Evolutionary conservation across 2,797 vertebrate genomes (phyloP), one percentile per base, ranked within the genome.

Genomic region (Echiichthys vipera): DNA sequence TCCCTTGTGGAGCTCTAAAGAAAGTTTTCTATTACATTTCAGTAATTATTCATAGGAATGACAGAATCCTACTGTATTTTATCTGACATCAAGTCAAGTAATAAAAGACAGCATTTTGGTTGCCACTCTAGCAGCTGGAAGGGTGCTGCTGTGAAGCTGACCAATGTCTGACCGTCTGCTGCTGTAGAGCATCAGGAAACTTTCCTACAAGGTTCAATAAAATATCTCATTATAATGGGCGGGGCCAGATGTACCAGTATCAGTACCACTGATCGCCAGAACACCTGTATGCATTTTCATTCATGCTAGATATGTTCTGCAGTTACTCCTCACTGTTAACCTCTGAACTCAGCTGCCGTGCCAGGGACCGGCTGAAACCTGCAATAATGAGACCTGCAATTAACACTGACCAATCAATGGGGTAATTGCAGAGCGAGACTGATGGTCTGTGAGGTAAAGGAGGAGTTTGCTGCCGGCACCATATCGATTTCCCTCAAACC

Each of bases 401-500:
- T 93, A 93, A 89, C 68, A 67, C 68, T 24, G 84, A 71, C 85
- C 91, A 94, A 93, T 95, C 92, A 93, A 91, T 94, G 90, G 67
- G 79, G 75, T 92, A 93, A 94, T 92, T 94, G 92, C 88, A 90
- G 84, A 88, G 81, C 69, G 64, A 86, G 87, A 85, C 86, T 85
- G 91, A 91, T 91, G 87, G 88, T 87, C 86, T 91, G 81, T 79
- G 81, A 79, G 81, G 57, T 62, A 64, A 61, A 76, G 88, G 87
- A 91, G 77, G 84, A 85, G 86, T 81, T 86, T 78, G 67, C 85
- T 88, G 81, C 83, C 51, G 70, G 86, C 89, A 85, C 87, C 71
- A 66, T 92, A 94, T 94, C 81, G 92, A 94, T 94, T 93, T 92
- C 87, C 86, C 86, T 90, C 82, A 91, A 93, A 92, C 89, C 93